These are phyloP conservation scores for Tursiops truncatus DNA, from an alignment of 2,113 vertebrate genomes.

Conservation along the genomic window DNA sequence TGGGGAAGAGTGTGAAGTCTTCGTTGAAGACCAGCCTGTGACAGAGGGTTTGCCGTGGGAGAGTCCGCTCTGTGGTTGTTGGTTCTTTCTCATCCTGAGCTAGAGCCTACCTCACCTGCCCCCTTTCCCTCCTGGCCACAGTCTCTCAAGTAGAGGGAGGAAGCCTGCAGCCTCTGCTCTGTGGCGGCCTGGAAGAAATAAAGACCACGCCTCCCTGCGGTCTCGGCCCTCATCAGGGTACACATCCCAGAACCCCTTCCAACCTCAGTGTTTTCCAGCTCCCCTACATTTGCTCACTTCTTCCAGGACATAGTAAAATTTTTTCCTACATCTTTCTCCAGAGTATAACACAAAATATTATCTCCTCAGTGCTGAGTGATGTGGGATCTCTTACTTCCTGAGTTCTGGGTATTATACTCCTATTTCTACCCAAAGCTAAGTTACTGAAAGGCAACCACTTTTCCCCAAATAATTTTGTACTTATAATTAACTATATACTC, in stretches of 20 bases:
- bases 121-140: not conserved
- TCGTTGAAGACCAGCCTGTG: not conserved
- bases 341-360: not conserved
- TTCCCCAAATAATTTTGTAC: not conserved
- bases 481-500: not conserved
- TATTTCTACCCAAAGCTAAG: not conserved
- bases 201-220: not conserved
- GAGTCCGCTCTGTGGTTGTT: not conserved
- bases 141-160: not conserved
- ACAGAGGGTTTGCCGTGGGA: not conserved
- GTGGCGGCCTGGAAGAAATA: not conserved
- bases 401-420: not conserved
- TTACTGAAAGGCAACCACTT: not conserved
- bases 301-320: not conserved
- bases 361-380: not conserved
- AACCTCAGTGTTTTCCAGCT: not conserved
- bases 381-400: not conserved
- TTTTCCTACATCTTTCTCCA: not conserved
- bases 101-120: not conserved
- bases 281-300: not conserved
- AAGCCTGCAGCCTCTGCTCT: not conserved
- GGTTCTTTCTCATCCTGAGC: not conserved
- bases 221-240: not conserved
- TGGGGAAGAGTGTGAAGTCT: not conserved
- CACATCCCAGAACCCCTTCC: not conserved